Base-by-base conservation (phyloP, 2,797 vertebrate species). In the Holocentrus rufus region DNA sequence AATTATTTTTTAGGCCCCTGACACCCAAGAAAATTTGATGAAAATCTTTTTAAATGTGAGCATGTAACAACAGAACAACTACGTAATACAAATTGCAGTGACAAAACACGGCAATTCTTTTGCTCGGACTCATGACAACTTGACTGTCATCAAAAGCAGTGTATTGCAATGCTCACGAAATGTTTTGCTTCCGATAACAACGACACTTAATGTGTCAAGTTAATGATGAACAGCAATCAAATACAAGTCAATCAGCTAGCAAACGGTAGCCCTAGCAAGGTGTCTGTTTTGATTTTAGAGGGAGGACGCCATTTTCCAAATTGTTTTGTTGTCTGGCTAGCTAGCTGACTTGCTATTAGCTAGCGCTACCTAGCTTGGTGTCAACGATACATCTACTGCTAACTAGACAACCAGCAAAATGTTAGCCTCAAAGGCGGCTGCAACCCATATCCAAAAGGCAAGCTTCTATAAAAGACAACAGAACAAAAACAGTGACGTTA, bases 301-400 rank as follows among this genome's bases (percentile, higher is more conserved):
- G 11, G 17, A 68, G 47, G 63, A 75, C 72, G 86, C 79, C 75
- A 82, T 89, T 81, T 86, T 74, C 64, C 55, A 46, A 68, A 65
- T 44, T 82, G 70, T 81, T 85, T 82, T 66, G 39, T 69, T 83
- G 56, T 74, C 65, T 44, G 53, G 72, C 80, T 77, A 30, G 83
- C 79, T 66, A 83, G 42, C 55, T 59, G 6, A 23, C 30, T 49
- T 52, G 30, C 54, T 50, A 30, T 61, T 83, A 76, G 69, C 69
- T 17, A 57, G 15, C 36, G 44, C 39, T 57, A 49, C 59, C 18
- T 47, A 60, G 74, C 42, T 54, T 47, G 47, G n/a, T 53, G 46
- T 46, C 6, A 8, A 14, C 25, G 31, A 6, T 46, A 46, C 22
- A 17, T 27, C 22, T 44, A n/a, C 18, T 27, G 62, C 20, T 49